Evolutionary conservation across 1,140 invertebrate species (phyloP), one percentile per base, ranked within the genome.

Genomic region (Charaxes varanes): DNA sequence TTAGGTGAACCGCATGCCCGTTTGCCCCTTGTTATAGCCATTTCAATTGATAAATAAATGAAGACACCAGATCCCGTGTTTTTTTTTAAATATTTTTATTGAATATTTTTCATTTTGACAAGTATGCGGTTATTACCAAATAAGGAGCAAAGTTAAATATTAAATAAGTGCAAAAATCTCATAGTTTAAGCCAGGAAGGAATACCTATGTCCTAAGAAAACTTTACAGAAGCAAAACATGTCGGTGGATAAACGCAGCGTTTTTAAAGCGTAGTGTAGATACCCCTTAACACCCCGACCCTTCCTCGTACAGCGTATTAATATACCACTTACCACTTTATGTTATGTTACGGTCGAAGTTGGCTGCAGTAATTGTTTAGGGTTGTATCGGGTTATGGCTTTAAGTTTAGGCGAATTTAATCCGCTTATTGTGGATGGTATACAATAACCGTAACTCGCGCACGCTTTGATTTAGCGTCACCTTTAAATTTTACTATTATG

Each of bases 291-390:
- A 37, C 56, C 44, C 59, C 63, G 53, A 58, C 59, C 61, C 50
- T 60, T 41, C 47, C 42, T 40, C 32, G 55, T 53, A 48, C 42
- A 49, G 31, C 49, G 48, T 66, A 69, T 69, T 70, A 70, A 70
- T 69, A 70, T 44, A 35, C 62, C 66, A 64, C 69, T 73, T 69
- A 73, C 60, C 49, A 62, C 58, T 69, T 72, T 62, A 67, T 61
- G 61, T 62, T 63, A 63, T 54, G 52, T 57, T 63, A 57, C 55
- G 34, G 52, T 24, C 47, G 41, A 57, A 62, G 42, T 59, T 53
- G 54, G 58, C 48, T 53, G 37, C 51, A 55, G 65, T 73, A 73
- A 77, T 77, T 77, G 69, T 77, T 77, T 71, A 69, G 67, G 61
- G 62, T 50, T 59, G 60, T 52, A 56, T 53, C 52, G 55, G 33